Evolutionary conservation across 2,888 invertebrate genomes (phyloP), one percentile per base, ranked within the genome.

Genomic region (Deilephila porcellus): DNA sequence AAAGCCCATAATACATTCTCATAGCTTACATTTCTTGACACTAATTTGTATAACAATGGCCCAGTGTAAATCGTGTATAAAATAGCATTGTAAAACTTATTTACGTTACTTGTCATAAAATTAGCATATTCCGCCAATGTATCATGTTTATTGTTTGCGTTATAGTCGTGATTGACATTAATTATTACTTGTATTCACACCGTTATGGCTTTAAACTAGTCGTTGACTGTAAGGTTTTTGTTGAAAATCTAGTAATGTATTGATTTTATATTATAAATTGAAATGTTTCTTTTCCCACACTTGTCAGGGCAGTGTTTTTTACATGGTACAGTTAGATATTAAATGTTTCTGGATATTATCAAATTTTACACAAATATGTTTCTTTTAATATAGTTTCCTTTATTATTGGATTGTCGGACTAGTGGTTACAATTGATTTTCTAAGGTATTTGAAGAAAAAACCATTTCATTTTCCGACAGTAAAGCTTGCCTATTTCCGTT

Each of bases 131-230:
- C 25, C 25, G 17, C 20, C 25, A 52, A 52, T 67, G 67, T 67
- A 67, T 67, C 67, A 67, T 45, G 67, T 67, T 67, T 67, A 67
- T 67, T 67, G 67, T 67, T 67, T 20, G 67, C 25, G 67, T 25
- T 67, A 52, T 25, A 45, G 20, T 6, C 67, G 25, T 52, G 67
- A 67, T 52, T 67, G 52, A 52, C 67, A 67, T 67, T 67, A 20
- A 37, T 8, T 52, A 64, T 64, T 64, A 64, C 45, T 20, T 45
- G 6, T 20, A n/a, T 64, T 45, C 25, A 52, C 17, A 52, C 52
- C 45, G 25, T 67, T 67, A 45, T 64, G 14, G 19, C 32, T 32
- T 14, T 63, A 34, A 63, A 63, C 4, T n/a, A 63, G 5, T n/a
- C 34, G 6, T 32, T 34, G 63, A 37, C 63, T 63, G 63, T 37